Evolutionary conservation across 2,888 invertebrate genomes (phyloP).

Genomic region (Leucophora obtusa): DNA sequence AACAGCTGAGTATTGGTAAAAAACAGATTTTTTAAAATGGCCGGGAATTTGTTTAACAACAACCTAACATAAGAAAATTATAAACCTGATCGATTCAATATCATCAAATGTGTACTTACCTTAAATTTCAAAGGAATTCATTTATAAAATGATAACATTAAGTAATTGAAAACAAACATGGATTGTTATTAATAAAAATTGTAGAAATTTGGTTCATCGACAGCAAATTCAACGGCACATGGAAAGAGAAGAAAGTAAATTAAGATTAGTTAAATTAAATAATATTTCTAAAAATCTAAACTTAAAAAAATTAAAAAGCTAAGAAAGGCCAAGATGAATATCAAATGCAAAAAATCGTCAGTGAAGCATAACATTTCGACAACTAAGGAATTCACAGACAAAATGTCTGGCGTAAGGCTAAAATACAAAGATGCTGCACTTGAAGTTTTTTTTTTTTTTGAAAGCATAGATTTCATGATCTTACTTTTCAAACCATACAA

Average conservation of each 20-base stretch:
- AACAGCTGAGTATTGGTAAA: too few relatives aligned
- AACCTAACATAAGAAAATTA: too few relatives aligned
- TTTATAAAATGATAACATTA: too few relatives aligned
- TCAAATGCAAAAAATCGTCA: conserved; percentile 51
- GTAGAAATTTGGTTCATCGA: too few relatives aligned
- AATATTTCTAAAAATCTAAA: conserved; percentile 20
- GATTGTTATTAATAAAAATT: too few relatives aligned
- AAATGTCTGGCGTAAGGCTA: conserved; percentile 54
- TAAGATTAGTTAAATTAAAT: conserved; percentile 17
- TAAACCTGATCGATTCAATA: too few relatives aligned
- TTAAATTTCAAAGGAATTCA: too few relatives aligned
- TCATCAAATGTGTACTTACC: too few relatives aligned
- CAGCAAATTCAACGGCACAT: not conserved
- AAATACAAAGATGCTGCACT: conserved; percentile 55
- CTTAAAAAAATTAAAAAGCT: conserved; percentile 19
- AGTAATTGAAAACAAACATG: too few relatives aligned
- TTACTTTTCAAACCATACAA: conserved; percentile 44
- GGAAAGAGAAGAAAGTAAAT: conserved; percentile 22
- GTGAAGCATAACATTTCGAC: conserved; percentile 65
- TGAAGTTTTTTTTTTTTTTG: conserved; percentile 39
- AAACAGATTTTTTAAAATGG: too few relatives aligned
- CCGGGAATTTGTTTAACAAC: too few relatives aligned
- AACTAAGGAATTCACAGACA: conserved; percentile 56
- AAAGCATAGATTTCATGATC: conserved; percentile 58
- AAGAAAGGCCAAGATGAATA: conserved; percentile 35